A percentile compares a stretch with the other conserved stretches of the same genome.
Evolutionary conservation across 1,140 invertebrate species (phyloP).

Genomic region (Hesperophylax magnus): DNA sequence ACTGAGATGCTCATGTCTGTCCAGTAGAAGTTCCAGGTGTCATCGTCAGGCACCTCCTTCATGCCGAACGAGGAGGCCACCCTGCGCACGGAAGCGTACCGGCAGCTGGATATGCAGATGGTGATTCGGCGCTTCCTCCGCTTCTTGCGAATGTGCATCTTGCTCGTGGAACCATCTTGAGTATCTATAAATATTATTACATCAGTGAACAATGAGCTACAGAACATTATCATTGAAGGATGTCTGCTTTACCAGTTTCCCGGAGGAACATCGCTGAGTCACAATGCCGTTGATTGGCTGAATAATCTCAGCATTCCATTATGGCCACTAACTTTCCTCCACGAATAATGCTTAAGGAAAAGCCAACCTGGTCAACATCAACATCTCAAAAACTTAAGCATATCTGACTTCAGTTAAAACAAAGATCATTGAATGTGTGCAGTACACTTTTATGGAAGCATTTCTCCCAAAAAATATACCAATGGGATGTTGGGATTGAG

Average conservation of each 20-base stretch:
- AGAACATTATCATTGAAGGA: too few relatives aligned
- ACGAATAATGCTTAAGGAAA: not conserved
- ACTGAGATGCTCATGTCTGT: constrained; percentile 87
- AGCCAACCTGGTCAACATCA: too few relatives aligned
- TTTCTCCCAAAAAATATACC: too few relatives aligned
- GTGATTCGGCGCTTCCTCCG: constrained; percentile 66
- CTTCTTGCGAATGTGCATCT: constrained; percentile 37
- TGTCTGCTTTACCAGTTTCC: too few relatives aligned
- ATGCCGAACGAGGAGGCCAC: constrained; percentile 83
- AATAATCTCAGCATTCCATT: too few relatives aligned
- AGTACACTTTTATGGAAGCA: too few relatives aligned
- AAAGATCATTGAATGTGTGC: too few relatives aligned
- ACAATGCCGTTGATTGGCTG: not conserved
- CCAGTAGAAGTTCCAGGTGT: constrained; percentile 92
- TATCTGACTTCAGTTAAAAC: too few relatives aligned
- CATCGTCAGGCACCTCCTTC: constrained; percentile 83
- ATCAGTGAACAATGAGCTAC: not conserved
- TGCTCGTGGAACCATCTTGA: constrained; percentile 11
- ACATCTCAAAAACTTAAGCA: too few relatives aligned
- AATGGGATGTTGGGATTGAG: too few relatives aligned
- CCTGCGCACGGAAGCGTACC: constrained; percentile 80
- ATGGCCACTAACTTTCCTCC: not conserved
- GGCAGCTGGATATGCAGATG: constrained; percentile 82
- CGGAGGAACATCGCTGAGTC: not conserved
- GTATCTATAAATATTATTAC: constrained; percentile 3